Evolutionary conservation across 2,888 invertebrate genomes (phyloP), one percentile per base, ranked within the genome.

Genomic region (Netelia melanura): DNA sequence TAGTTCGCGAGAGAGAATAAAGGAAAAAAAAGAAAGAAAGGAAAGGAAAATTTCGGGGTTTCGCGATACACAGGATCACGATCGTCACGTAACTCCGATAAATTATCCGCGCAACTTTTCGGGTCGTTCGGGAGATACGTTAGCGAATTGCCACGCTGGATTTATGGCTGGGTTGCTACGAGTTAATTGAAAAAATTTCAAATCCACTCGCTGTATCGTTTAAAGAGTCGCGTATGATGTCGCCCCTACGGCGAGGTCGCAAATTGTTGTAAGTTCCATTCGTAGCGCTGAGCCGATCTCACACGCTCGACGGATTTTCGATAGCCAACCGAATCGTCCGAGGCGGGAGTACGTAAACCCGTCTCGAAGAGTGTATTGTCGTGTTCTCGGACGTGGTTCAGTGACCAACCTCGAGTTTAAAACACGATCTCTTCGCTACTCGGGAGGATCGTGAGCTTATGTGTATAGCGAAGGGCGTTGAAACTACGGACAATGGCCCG

Each of bases 341-440:
- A 83, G 68, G 52, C 80, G 79, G 79, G 85, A 82, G 79, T 72
- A 70, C 76, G 87, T 81, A 82, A 65, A 10, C 71, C 52, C 25
- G 86, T 85, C 67, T 83, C 75, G 89, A 90, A 90, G 89, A 92
- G 92, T 92, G 91, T 92, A 91, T 92, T 91, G 89, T 91, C 92
- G 87, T 92, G 92, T 92, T 90, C 86, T 61, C 71, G 48, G 85
- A 70, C 80, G 89, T 87, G 90, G 91, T 90, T 90, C 91, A 92
- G 90, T 89, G 88, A 90, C 88, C 88, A 91, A 88, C 87, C 87
- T 82, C 85, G 88, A 91, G 90, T 91, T 91, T 84, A 88, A 89
- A 91, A 91, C 90, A 89, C 87, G 89, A 87, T 65, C 75, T 44
- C 74, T 10, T 17, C 78, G 10, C 30, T 17, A 44, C 14, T 62